Conservation (phyloP, 2,888 invertebrate species). For the Latrodectus elegans region DNA sequence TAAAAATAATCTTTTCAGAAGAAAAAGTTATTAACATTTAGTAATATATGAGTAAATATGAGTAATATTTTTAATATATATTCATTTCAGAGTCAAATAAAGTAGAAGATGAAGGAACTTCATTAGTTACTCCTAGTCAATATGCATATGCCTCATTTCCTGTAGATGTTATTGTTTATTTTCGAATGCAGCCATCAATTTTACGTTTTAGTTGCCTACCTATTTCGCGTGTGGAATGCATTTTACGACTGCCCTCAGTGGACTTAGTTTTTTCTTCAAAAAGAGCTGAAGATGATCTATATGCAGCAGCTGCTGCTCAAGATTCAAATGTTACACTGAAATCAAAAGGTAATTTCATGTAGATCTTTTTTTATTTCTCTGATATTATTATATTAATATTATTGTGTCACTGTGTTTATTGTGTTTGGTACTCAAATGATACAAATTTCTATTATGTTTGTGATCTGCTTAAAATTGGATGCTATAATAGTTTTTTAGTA, state of each 20-base stretch:
- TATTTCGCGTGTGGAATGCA: slow-evolving; percentile 94
- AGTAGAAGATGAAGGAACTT: slow-evolving; percentile 54
- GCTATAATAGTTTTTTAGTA: too few species aligned
- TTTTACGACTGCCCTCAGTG: slow-evolving; percentile 95
- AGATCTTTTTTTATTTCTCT: not conserved
- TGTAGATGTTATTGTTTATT: slow-evolving; percentile 98
- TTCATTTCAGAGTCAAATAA: slow-evolving; percentile 55
- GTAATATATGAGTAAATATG: too few species aligned
- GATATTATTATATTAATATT: too few species aligned
- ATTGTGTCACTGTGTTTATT: too few species aligned
- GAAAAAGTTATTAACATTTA: too few species aligned
- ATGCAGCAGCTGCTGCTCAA: slow-evolving; percentile 51
- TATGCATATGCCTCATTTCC: slow-evolving; percentile 87
- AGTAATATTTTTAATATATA: not conserved
- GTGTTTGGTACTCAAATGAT: too few species aligned
- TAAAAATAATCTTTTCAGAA: too few species aligned
- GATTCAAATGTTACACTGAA: slow-evolving; percentile 37
- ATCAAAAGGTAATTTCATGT: slow-evolving; percentile 26
- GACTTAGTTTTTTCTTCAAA: slow-evolving; percentile 98
- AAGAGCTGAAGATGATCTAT: slow-evolving; percentile 83
- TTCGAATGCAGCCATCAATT: slow-evolving; percentile 97
- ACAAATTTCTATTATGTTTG: too few species aligned
- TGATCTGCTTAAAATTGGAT: too few species aligned
- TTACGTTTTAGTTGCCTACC: slow-evolving; percentile 97
- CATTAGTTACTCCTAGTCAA: slow-evolving; percentile 71